phyloP scores from a whole-genome alignment of 2,888 invertebrate species.

The Xestia rhomboidea region DNA sequence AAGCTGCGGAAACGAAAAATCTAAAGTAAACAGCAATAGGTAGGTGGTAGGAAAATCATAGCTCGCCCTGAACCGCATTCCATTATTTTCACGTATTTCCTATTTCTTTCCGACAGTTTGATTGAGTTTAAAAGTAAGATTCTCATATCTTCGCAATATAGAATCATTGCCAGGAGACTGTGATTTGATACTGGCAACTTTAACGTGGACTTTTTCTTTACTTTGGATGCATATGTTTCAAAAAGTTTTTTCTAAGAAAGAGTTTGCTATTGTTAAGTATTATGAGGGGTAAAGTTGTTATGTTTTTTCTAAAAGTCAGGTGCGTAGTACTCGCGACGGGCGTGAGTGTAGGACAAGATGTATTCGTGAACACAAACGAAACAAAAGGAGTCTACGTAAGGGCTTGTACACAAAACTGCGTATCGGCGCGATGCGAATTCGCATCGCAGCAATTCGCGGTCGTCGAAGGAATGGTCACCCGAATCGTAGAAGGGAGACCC shows the following conservation, averaged over 20 bases:
- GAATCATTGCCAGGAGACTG: constrained; percentile 7
- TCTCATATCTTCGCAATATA: constrained; percentile 21
- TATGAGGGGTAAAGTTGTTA: too few species aligned
- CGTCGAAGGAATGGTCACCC: too few species aligned
- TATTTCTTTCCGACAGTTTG: neutral
- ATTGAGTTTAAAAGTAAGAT: constrained; percentile 20
- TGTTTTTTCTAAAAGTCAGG: too few species aligned
- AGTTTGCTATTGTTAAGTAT: neutral
- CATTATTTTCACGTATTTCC: neutral
- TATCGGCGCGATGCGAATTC: too few species aligned
- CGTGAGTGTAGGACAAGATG: neutral
- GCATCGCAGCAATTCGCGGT: too few species aligned
- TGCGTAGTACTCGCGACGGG: neutral
- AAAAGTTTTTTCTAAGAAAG: neutral
- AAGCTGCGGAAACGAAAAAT: neutral
- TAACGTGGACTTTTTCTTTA: neutral
- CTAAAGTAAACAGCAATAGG: neutral
- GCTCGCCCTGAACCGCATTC: constrained; percentile 1
- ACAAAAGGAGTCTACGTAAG: neutral
- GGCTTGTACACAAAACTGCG: too few species aligned
- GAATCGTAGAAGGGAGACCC: too few species aligned
- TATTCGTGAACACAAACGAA: neutral
- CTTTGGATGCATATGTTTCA: neutral
- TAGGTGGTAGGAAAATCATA: constrained; percentile 8
- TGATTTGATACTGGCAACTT: constrained; percentile 2